phyloP scores from a whole-genome alignment of 1,140 invertebrate species.

The Lepidotrigona ventralis region DNA sequence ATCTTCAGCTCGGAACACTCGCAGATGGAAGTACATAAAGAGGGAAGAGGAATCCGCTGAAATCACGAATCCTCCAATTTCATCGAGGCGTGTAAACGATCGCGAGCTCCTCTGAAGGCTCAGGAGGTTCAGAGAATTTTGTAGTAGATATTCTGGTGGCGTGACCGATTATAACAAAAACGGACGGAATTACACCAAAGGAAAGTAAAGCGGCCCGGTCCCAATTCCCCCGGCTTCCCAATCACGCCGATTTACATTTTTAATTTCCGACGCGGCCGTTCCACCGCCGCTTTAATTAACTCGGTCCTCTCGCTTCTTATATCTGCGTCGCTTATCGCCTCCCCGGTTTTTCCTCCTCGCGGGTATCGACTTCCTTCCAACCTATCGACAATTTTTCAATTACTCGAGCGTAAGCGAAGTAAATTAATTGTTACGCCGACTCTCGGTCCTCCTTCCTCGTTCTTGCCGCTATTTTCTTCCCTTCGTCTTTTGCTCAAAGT shows the following conservation, averaged over 20 bases:
- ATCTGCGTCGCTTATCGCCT: conserved; percentile 48
- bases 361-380: conserved; percentile 54
- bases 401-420: conserved; percentile 69
- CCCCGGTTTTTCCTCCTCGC: neutral
- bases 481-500: neutral
- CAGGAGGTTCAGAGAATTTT: neutral
- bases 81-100: no score
- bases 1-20: no score
- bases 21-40: neutral
- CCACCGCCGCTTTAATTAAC: conserved; percentile 70
- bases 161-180: conserved; percentile 61
- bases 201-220: neutral
- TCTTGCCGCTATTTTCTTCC: neutral
- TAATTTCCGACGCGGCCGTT: conserved; percentile 66
- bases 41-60: no score
- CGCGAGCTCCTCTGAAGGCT: no score
- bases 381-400: conserved; percentile 72
- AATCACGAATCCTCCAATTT: no score
- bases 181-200: conserved; percentile 41
- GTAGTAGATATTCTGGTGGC: conserved; percentile 34
- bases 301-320: conserved; percentile 72
- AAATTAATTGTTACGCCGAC: conserved; percentile 70
- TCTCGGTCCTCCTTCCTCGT: conserved; percentile 35
- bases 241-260: conserved; percentile 73
- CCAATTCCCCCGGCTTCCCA: conserved; percentile 57